Evolutionary conservation across 2,888 invertebrate species (phyloP).

Genomic region (Papilio demoleus): DNA sequence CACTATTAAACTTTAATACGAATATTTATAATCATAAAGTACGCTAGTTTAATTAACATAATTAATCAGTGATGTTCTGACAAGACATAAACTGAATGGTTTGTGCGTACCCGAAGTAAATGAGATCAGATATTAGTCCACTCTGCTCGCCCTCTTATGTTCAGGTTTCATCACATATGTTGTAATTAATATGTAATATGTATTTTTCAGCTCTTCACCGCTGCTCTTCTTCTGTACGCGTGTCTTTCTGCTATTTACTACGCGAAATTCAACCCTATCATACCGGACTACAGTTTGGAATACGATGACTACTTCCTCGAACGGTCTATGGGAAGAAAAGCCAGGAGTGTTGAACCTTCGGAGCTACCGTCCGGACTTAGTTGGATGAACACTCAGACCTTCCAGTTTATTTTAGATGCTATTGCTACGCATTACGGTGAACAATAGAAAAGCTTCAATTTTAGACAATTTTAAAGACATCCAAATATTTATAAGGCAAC

Average conservation of each 20-base stretch:
- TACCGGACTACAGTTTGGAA: constrained; percentile 89
- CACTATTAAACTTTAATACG: neutral
- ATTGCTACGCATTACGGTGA: constrained; percentile 69
- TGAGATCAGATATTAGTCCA: no score
- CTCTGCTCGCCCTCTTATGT: no score
- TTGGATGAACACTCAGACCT: constrained; percentile 85
- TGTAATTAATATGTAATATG: neutral
- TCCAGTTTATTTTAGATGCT: constrained; percentile 87
- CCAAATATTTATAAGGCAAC: constrained; percentile 53
- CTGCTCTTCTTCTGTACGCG: constrained; percentile 91
- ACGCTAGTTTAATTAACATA: no score
- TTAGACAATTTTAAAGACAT: constrained; percentile 39
- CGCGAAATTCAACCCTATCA: constrained; percentile 92
- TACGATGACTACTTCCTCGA: constrained; percentile 90
- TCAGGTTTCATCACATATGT: no score
- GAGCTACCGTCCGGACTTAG: constrained; percentile 73
- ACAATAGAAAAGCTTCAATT: constrained; percentile 49
- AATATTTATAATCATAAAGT: neutral
- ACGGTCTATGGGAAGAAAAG: constrained; percentile 83
- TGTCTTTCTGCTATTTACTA: constrained; percentile 94
- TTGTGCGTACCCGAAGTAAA: no score
- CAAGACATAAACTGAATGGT: no score
- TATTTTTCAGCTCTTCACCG: constrained; percentile 88
- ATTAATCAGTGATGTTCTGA: no score
- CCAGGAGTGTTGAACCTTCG: constrained; percentile 67